Base-by-base conservation (phyloP, 2,888 invertebrate genomes). In the Mesochorus sp. region DNA sequence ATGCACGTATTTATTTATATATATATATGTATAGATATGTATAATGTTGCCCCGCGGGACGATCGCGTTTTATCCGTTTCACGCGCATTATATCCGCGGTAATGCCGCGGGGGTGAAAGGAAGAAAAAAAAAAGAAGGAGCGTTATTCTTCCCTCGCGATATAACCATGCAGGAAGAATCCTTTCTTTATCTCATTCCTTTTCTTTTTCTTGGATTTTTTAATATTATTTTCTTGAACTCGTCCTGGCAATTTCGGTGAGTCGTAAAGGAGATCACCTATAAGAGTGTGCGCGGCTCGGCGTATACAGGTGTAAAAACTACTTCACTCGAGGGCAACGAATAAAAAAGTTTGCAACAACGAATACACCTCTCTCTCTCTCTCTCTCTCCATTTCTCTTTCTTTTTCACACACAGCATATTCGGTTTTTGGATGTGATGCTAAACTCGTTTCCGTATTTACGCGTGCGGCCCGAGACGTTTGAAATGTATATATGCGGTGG, bases 231-330 rank as follows among this genome's bases (percentile, higher is more conserved):
- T 31, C 62, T 39, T 64, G 24, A 55, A 57, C 51, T 68, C 68
- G 51, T 64, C 55, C 68, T 70, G 64, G 67, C 73, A 61, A 70
- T 80, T 81, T 78, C 47, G 72, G 75, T 67, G 28, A 74, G 79
- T 80, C 82, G 80, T 80, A 81, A 81, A 82, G 74, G 79, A 42
- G 77, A 78, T 78, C 73, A 62, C 55, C 8, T 10, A 26, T 17
- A 47, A 31, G 66, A 66, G 66, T 31, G 31, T 21, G 12, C 44
- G 61, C 34, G 57, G 10, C 37, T 61, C 64, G 70, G 74, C 49
- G 67, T 76, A n/a, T n/a, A 80, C 81, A 82, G 80, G 80, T 80
- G 80, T 79, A 80, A 77, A 80, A 81, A 79, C 53, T 76, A 76
- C 71, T 67, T 55, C 37, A 61, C 61, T 59, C 71, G 42, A 24